Evolutionary conservation across 2,113 vertebrate genomes (phyloP), one percentile per base, ranked within the genome.

Genomic region (Tetrao urogallus): DNA sequence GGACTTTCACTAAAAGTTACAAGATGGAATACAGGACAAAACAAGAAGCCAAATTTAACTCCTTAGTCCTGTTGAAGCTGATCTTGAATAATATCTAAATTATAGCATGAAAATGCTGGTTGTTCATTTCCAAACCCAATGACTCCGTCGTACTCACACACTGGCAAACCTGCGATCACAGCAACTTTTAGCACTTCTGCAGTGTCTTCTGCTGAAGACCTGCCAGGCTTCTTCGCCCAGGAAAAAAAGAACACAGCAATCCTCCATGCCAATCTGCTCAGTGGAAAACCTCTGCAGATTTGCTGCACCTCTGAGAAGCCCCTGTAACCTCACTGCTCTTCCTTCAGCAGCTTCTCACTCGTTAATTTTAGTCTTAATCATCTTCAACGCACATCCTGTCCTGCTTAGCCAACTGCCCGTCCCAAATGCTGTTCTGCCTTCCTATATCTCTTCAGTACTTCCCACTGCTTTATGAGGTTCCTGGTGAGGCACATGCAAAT

Each of bases 1-100:
- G 69, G 52, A 57, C 43, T 93, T 96, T 67, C 73, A 75, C 61
- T 78, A 81, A 64, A 94, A 90, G 72, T 88, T 92, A 75, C 69
- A 83, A 81, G 61, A 67, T 56, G 56, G 9, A 78, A 38, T 22
- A 36, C 1, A 6, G 79, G 60, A 74, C 57, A 80, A 77, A 94
- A 47, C 21, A 69, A 78, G 47, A 60, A 83, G 57, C 8, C 65
- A 60, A 11, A 75, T 65, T 90, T 96, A 93, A 92, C 88, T 69
- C 65, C 54, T 90, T 61, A 5, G 10, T 25, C 19, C 61, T 0
- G 0, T 60, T 64, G 71, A 38, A 71, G 18, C 22, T 60, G 38
- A 81, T 8, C 43, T 60, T 78, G 43, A 72, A 32, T n/a, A 64
- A 34, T 7, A 42, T 18, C 61, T 47, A 17, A 88, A 56, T 24